phyloP scores from a whole-genome alignment of 2,888 invertebrate species.

The Aquatica leii region DNA sequence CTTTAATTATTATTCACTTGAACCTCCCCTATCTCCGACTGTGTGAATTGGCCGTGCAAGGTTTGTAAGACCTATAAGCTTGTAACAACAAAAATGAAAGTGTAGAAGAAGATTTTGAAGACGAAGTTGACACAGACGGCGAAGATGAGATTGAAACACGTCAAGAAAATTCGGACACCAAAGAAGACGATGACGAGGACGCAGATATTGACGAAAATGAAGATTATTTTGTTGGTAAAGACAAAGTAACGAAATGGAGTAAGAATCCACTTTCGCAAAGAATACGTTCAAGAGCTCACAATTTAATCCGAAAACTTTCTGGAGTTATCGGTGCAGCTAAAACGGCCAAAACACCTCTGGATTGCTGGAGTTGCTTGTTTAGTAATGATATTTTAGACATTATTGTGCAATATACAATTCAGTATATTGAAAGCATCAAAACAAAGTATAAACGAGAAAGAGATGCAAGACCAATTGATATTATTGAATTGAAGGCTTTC shows the following conservation, averaged over 20 bases:
- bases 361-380: not conserved
- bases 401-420: not conserved
- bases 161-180: too few species aligned
- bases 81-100: too few species aligned
- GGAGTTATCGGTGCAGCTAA: not conserved
- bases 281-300: not conserved
- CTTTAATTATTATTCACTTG: too few species aligned
- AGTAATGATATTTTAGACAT: not conserved
- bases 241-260: not conserved
- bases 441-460: not conserved
- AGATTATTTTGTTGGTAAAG: not conserved
- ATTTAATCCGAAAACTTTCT: not conserved
- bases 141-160: not conserved
- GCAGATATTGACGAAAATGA: too few species aligned
- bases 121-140: not conserved
- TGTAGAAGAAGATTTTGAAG: too few species aligned
- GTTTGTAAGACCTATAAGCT: too few species aligned
- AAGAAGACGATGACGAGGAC: not conserved
- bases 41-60: too few species aligned
- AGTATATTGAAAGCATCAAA: not conserved
- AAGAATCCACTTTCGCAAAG: too few species aligned
- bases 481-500: too few species aligned
- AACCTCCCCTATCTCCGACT: too few species aligned
- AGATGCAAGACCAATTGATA: not conserved
- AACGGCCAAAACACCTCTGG: not conserved